These are phyloP conservation scores for Lepilemur septentrionalis DNA, from an alignment of 2,797 vertebrate species.

Conservation along the genomic window DNA sequence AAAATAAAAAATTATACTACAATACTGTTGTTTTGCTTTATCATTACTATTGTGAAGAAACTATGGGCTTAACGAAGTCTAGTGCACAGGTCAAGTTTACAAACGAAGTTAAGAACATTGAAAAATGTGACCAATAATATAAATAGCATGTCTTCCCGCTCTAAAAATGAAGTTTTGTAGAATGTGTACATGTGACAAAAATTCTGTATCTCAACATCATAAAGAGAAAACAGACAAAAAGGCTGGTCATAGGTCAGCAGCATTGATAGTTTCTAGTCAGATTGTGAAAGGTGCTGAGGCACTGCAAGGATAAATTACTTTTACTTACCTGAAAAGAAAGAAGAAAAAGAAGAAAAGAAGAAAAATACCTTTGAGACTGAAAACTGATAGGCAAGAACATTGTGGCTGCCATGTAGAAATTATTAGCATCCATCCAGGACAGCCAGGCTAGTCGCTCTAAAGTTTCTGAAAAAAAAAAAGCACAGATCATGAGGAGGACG, in stretches of 20 bases:
- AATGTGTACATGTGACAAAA: neutral
- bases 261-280: neutral
- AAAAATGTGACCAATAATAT: neutral
- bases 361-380: neutral
- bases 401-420: neutral
- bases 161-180: neutral
- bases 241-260: neutral
- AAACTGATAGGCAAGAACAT: neutral
- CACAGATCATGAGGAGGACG: neutral
- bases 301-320: slow-evolving; percentile 44
- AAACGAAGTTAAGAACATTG: neutral
- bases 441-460: neutral
- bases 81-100: neutral
- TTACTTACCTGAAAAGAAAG: slow-evolving; percentile 44
- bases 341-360: slow-evolving; percentile 32
- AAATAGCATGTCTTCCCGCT: neutral
- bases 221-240: slow-evolving; percentile 35
- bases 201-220: slow-evolving; percentile 1
- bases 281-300: neutral
- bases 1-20: neutral
- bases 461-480: slow-evolving; percentile 43
- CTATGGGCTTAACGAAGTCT: neutral
- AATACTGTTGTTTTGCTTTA: neutral
- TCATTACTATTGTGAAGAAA: slow-evolving; percentile 12
- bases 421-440: neutral